A percentile compares a stretch with the other conserved stretches of the same genome.
These are phyloP conservation scores for Staurois parvus DNA, from an alignment of 2,797 vertebrate genomes.

Conservation along the genomic window DNA sequence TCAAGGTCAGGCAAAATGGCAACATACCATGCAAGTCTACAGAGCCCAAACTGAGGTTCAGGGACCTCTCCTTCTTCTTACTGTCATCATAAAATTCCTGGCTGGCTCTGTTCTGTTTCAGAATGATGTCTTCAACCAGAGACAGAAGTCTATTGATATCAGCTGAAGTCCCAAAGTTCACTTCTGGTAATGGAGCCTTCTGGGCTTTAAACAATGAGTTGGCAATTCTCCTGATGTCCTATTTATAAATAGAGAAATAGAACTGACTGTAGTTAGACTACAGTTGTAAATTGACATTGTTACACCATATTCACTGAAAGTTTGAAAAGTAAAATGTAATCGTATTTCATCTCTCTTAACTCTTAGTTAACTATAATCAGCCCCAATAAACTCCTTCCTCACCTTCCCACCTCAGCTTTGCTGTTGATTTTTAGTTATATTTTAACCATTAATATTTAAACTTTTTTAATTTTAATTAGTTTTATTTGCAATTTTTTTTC, in stretches of 20 bases:
- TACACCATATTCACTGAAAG: too few species aligned
- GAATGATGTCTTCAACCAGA: slow-evolving; percentile 87
- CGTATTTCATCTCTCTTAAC: too few species aligned
- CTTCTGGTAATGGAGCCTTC: slow-evolving; percentile 77
- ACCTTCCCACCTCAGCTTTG: too few species aligned
- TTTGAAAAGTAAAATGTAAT: too few species aligned
- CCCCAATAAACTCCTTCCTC: too few species aligned
- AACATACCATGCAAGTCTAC: slow-evolving; percentile 79
- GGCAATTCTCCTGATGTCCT: slow-evolving; percentile 90
- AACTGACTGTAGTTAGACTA: not conserved
- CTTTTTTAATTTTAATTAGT: too few species aligned
- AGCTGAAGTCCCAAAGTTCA: slow-evolving; percentile 75
- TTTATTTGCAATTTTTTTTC: too few species aligned
- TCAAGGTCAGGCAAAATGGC: not conserved
- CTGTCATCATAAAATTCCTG: slow-evolving; percentile 78
- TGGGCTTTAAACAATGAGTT: slow-evolving; percentile 85
- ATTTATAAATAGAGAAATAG: slow-evolving; percentile 6
- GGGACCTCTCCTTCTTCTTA: slow-evolving; percentile 73
- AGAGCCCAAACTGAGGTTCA: slow-evolving; percentile 76
- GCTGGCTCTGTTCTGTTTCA: slow-evolving; percentile 78
- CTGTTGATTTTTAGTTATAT: too few species aligned
- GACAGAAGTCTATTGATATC: slow-evolving; percentile 90
- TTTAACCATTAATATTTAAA: too few species aligned
- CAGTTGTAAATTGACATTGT: too few species aligned
- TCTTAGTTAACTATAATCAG: too few species aligned